phyloP scores from a whole-genome alignment of 1,140 invertebrate genomes.

The Physella acuta region DNA sequence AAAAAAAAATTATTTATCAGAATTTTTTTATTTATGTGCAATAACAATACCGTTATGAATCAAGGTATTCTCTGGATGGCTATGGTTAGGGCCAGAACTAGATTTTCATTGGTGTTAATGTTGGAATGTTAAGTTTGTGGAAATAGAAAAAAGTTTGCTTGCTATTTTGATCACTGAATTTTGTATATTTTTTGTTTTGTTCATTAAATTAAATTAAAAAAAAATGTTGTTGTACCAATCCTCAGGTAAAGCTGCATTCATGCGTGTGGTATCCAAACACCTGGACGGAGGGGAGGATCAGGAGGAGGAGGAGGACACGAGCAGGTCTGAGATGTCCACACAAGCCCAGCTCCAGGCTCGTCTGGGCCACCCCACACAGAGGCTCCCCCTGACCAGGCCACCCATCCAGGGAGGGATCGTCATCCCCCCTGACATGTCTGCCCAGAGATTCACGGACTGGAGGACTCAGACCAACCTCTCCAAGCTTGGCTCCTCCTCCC shows the following conservation, averaged over 20 bases:
- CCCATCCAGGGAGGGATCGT: neutral
- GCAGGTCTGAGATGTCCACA: conserved; percentile 6
- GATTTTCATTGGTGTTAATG: neutral
- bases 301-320: conserved; percentile 19
- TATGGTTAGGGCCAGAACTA: no score
- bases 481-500: neutral
- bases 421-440: conserved; percentile 21
- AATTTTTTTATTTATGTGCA: no score
- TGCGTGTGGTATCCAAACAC: conserved; percentile 84
- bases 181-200: no score
- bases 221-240: neutral
- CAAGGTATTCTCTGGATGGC: no score
- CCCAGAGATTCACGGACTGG: conserved; percentile 20
- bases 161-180: neutral
- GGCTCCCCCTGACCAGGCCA: neutral
- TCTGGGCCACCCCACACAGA: conserved; percentile 17
- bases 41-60: no score
- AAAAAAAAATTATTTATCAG: no score
- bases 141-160: neutral
- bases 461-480: conserved; percentile 1
- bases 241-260: conserved; percentile 77
- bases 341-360: conserved; percentile 24
- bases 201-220: neutral
- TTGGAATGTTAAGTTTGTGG: neutral
- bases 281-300: conserved; percentile 33